These are phyloP conservation scores for Dicentrarchus labrax DNA, from an alignment of 2,113 vertebrate genomes.

Conservation along the genomic window DNA sequence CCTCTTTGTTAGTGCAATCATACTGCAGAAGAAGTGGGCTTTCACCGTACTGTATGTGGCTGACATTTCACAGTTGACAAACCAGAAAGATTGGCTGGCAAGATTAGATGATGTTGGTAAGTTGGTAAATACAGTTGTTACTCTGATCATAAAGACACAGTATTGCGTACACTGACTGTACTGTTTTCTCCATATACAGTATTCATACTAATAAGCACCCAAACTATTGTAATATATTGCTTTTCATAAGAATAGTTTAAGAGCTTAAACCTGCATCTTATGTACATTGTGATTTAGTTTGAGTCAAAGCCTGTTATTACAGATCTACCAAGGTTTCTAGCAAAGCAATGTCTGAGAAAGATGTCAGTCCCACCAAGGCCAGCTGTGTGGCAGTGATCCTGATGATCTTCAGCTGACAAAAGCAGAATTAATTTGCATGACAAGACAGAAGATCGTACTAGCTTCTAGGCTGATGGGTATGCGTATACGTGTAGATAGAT, in stretches of 20 bases:
- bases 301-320: not conserved
- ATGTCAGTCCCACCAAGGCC: conserved; percentile 13
- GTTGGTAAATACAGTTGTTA: not conserved
- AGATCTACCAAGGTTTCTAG: not conserved
- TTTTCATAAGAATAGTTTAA: not conserved
- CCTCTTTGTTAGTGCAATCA: conserved; percentile 7
- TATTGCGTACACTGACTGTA: not conserved
- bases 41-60: not conserved
- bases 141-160: not conserved
- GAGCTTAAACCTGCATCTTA: not conserved
- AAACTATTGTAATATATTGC: not conserved
- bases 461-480: not conserved
- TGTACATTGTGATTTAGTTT: not conserved
- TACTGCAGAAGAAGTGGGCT: conserved; percentile 8
- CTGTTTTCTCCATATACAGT: not conserved
- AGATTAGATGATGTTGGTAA: not conserved
- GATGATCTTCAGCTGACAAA: conserved; percentile 17
- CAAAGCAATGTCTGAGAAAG: conserved; percentile 1
- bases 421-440: conserved; percentile 8
- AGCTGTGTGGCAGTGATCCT: not conserved
- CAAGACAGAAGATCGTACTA: not conserved
- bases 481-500: not conserved
- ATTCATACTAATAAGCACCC: not conserved
- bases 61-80: conserved; percentile 24
- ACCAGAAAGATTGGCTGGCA: not conserved